Percentiles rank a stretch among this genome's conserved stretches.
These are phyloP conservation scores for Nasonia giraulti DNA, from an alignment of 1,140 invertebrate species.

Conservation along the genomic window DNA sequence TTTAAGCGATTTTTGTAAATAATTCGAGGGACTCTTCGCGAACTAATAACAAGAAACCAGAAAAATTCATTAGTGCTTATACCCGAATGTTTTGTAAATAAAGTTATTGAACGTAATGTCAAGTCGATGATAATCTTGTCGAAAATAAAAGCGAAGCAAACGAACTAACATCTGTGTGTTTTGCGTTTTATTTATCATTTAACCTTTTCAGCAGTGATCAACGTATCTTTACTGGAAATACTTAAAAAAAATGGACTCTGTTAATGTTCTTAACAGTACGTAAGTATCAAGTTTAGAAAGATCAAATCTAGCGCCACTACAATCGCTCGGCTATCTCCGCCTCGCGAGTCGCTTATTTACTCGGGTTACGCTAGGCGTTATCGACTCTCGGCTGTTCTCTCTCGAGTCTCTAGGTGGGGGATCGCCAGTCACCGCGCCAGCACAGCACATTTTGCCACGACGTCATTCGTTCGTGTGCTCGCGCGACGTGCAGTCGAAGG, in stretches of 20 bases:
- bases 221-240: no score
- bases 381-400: neutral
- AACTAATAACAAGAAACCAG: slow-evolving; percentile 41
- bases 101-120: slow-evolving; percentile 48
- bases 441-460: neutral
- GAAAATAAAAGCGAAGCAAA: slow-evolving; percentile 47
- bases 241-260: no score
- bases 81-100: slow-evolving; percentile 53
- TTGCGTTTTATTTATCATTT: slow-evolving; percentile 17
- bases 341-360: no score
- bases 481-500: neutral
- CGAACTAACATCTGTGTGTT: neutral
- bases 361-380: no score
- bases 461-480: slow-evolving; percentile 30
- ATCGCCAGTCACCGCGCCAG: neutral
- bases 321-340: no score
- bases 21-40: slow-evolving; percentile 36
- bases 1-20: slow-evolving; percentile 47
- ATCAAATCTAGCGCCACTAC: no score
- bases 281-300: no score
- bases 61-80: slow-evolving; percentile 52
- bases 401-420: neutral
- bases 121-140: slow-evolving; percentile 50
- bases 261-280: no score
- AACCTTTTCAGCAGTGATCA: neutral